A percentile compares a stretch with the other conserved stretches of the same genome.
phyloP scores from a whole-genome alignment of 2,797 vertebrate species.

The Iguana delicatissima region DNA sequence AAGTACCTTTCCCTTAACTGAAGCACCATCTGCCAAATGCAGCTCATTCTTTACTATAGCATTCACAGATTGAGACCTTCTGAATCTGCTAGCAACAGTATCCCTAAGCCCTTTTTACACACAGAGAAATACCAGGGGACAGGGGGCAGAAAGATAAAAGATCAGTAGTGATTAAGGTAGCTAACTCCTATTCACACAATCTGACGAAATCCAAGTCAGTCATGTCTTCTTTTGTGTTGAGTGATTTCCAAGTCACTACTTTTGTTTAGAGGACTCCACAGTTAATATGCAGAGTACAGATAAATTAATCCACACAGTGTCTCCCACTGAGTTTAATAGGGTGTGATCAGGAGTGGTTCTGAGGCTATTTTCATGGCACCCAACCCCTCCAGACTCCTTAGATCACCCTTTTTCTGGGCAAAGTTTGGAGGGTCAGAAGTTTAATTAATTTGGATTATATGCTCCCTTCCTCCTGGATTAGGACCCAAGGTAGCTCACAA shows the following conservation, averaged over 20 bases:
- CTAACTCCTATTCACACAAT: neutral
- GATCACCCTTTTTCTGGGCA: too few relatives aligned
- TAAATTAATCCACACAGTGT: neutral
- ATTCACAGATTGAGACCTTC: neutral
- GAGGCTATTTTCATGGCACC: too few relatives aligned
- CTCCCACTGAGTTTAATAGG: neutral
- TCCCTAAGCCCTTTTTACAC: neutral
- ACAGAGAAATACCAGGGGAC: neutral
- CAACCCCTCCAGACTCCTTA: too few relatives aligned
- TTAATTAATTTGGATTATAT: too few relatives aligned
- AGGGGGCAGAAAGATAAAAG: neutral
- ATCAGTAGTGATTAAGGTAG: neutral
- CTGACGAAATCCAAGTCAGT: neutral
- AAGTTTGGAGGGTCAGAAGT: too few relatives aligned
- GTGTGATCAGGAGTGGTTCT: too few relatives aligned
- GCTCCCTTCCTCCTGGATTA: too few relatives aligned
- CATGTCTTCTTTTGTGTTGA: neutral
- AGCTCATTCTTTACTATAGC: neutral
- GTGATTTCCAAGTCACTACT: neutral
- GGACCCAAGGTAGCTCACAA: too few relatives aligned
- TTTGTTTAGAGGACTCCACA: neutral
- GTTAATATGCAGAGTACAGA: neutral
- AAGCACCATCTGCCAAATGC: neutral
- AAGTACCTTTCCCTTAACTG: neutral
- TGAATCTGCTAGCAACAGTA: neutral